phyloP scores from a whole-genome alignment of 2,888 invertebrate species.

The Tribolium freemani region DNA sequence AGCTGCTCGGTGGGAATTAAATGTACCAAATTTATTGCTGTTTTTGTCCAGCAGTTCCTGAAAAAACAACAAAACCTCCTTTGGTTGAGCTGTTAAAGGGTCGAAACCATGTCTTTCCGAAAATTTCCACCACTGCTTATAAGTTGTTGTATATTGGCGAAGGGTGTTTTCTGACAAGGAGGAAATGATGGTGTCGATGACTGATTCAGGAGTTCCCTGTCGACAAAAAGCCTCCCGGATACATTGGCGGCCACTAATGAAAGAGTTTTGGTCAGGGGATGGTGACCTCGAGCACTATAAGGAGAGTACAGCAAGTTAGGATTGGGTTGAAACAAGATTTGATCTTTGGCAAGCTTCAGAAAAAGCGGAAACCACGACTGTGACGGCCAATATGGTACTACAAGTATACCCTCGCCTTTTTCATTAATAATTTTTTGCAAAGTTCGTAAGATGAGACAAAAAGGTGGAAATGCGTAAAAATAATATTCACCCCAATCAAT shows the following conservation, averaged over 20 bases:
- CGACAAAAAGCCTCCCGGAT: no score
- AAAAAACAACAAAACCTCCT: constrained; percentile 39
- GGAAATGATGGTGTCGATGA: no score
- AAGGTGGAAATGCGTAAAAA: no score
- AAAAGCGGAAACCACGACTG: constrained; percentile 56
- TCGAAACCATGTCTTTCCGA: no score
- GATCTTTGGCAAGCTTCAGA: no score
- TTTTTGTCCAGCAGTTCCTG: constrained; percentile 29
- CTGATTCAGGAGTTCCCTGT: no score
- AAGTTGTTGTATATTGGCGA: not conserved
- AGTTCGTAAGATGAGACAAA: constrained; percentile 47
- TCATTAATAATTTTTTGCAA: constrained; percentile 56
- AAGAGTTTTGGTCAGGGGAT: not conserved
- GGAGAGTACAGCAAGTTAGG: not conserved
- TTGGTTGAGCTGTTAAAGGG: not conserved
- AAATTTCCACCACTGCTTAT: no score
- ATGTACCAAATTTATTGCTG: constrained; percentile 46
- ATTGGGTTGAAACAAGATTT: not conserved
- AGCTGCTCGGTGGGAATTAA: constrained; percentile 53
- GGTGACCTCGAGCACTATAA: not conserved
- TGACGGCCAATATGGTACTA: constrained; percentile 52
- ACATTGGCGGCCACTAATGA: no score
- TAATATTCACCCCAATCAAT: no score
- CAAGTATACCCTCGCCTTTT: constrained; percentile 50
- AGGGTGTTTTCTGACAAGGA: no score